phyloP scores from a whole-genome alignment of 2,113 vertebrate genomes.

The Phoenicopterus ruber region DNA sequence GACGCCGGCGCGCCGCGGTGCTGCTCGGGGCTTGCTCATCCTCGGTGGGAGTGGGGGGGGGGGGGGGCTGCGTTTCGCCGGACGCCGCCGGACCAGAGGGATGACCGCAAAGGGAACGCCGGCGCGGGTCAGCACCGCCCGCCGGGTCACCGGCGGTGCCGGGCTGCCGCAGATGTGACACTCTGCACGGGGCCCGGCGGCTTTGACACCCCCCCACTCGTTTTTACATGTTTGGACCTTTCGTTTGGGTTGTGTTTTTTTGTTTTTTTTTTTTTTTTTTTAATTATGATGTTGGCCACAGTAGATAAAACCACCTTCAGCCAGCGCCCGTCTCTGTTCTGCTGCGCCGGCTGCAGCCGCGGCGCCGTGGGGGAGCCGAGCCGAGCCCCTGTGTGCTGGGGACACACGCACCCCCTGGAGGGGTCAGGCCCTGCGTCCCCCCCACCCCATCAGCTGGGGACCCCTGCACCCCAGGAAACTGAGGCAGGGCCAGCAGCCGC shows the following conservation, averaged over 20 bases:
- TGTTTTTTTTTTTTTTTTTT: too few species aligned
- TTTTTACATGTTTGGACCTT: constrained; percentile 63
- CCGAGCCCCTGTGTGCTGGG: background rate
- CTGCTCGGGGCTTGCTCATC: background rate
- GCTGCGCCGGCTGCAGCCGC: fast-evolving
- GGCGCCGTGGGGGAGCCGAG: background rate
- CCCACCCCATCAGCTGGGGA: too few species aligned
- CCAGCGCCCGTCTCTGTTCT: background rate
- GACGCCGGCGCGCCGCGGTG: background rate
- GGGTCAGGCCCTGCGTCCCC: too few species aligned
- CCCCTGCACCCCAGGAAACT: too few species aligned
- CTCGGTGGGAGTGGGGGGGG: background rate
- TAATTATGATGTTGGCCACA: constrained; percentile 39
- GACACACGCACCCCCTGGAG: too few species aligned
- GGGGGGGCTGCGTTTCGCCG: background rate
- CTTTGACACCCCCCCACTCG: constrained; percentile 28
- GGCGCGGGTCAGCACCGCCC: background rate
- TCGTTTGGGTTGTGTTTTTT: background rate
- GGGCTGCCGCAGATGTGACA: background rate
- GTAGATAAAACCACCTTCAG: constrained; percentile 58
- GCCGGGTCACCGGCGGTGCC: background rate
- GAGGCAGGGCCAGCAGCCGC: too few species aligned
- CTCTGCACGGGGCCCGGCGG: background rate
- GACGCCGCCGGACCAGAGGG: background rate
- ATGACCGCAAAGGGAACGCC: background rate